Evolutionary conservation across 2,113 vertebrate species (phyloP).

Genomic region (Murina feae): DNA sequence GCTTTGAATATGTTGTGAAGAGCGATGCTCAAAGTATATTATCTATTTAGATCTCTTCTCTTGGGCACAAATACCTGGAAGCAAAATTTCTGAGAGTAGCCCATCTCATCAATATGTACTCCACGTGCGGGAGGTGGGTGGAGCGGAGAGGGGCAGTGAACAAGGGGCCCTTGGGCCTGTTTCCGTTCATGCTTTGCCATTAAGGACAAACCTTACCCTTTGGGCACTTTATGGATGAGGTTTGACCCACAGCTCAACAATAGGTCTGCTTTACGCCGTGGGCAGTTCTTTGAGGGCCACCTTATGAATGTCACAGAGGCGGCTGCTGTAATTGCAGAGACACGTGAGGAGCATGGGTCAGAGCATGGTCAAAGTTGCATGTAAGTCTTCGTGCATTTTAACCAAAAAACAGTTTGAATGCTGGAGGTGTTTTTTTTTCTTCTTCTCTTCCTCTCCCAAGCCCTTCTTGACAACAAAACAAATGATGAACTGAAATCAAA

Average conservation of each 20-base stretch:
- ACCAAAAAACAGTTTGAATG: slow-evolving; percentile 55
- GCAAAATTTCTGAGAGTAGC: background rate
- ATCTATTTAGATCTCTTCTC: background rate
- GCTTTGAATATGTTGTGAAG: background rate
- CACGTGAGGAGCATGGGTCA: background rate
- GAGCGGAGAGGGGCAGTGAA: background rate
- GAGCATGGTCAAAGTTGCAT: slow-evolving; percentile 5
- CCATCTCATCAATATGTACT: background rate
- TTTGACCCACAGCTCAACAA: background rate
- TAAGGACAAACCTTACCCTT: background rate
- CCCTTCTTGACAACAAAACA: slow-evolving; percentile 70
- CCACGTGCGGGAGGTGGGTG: background rate
- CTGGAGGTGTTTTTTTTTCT: background rate
- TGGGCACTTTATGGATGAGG: background rate
- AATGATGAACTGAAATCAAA: slow-evolving; percentile 81
- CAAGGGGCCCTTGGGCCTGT: background rate
- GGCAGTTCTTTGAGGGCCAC: background rate
- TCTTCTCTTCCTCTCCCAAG: slow-evolving; percentile 47
- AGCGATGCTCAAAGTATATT: background rate
- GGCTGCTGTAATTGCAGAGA: background rate
- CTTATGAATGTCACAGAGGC: background rate
- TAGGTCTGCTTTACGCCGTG: background rate
- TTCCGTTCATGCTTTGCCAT: background rate
- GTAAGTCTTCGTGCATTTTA: slow-evolving; percentile 58
- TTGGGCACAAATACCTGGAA: background rate